Conservation (phyloP, 2,113 vertebrate species). For the Xiphophorus maculatus region DNA sequence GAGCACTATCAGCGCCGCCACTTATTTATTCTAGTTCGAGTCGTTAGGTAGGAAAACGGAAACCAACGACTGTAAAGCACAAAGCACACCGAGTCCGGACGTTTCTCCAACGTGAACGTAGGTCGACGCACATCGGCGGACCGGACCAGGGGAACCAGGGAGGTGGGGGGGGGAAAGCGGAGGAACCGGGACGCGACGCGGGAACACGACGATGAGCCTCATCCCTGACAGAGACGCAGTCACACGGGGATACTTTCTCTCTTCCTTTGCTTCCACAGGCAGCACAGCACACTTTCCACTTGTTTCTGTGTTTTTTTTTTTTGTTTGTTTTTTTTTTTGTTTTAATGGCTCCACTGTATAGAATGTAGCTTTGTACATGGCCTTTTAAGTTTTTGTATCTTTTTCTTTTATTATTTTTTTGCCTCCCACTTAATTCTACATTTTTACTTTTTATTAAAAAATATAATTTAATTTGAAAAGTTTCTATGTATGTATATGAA, state of each 20-base stretch:
- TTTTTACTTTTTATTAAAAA: conserved; percentile 85
- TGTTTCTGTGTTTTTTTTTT: conserved; percentile 77
- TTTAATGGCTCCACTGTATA: conserved; percentile 84
- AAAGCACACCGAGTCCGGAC: conserved; percentile 44
- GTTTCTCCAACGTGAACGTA: background rate
- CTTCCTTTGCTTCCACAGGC: conserved; percentile 87
- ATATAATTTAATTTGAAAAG: conserved; percentile 27
- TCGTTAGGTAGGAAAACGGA: conserved; percentile 46
- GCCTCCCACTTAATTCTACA: conserved; percentile 85
- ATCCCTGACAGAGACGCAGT: conserved; percentile 67
- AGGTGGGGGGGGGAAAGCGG: background rate
- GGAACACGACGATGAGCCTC: conserved; percentile 71
- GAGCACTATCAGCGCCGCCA: conserved; percentile 72
- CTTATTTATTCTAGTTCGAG: conserved; percentile 65
- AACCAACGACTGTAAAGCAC: conserved; percentile 75
- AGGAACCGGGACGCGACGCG: conserved; percentile 22
- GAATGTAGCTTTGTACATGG: conserved; percentile 99
- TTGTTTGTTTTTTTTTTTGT: conserved; percentile 57
- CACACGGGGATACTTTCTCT: conserved; percentile 81
- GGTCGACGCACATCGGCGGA: conserved; percentile 1
- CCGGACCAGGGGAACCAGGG: too few species aligned
- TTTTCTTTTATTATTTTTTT: conserved; percentile 66
- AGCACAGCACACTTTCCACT: conserved; percentile 77
- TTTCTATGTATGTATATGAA: conserved; percentile 60
- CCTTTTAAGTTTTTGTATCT: conserved; percentile 88